phyloP scores from a whole-genome alignment of 2,888 invertebrate species.

The Ceratothoa steindachneri region DNA sequence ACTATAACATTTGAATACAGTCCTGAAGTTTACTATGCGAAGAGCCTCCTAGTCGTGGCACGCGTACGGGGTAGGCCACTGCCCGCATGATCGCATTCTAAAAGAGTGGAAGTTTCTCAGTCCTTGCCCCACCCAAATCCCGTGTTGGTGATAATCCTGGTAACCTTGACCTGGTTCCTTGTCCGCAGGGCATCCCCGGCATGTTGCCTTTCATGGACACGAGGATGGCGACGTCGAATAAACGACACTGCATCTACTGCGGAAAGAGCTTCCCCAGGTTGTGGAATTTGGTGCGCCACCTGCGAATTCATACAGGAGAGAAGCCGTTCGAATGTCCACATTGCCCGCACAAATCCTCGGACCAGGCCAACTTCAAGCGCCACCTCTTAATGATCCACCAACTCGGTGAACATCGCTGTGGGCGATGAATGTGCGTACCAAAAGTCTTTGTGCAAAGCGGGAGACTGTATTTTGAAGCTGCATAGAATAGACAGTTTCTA shows the following conservation, averaged over 20 bases:
- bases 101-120: too few relatives aligned
- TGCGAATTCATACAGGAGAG: slow-evolving; percentile 1
- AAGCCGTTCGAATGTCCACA: slow-evolving; percentile 2
- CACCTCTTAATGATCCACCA: background rate
- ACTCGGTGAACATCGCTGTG: too few relatives aligned
- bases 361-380: background rate
- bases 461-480: too few relatives aligned
- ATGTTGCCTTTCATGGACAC: background rate
- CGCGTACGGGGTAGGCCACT: too few relatives aligned
- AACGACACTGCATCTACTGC: background rate
- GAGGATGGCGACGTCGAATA: background rate
- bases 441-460: too few relatives aligned
- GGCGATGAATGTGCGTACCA: too few relatives aligned
- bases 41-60: too few relatives aligned
- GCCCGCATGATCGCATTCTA: too few relatives aligned
- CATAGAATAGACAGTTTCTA: too few relatives aligned
- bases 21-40: too few relatives aligned
- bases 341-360: background rate
- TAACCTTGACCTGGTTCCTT: background rate
- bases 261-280: background rate
- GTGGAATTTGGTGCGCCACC: slow-evolving; percentile 11
- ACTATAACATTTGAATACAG: too few relatives aligned
- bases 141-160: background rate
- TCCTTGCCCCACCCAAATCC: too few relatives aligned
- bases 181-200: background rate